Conservation (phyloP, 2,113 vertebrate genomes). For the Acrocephalus kingi region DNA sequence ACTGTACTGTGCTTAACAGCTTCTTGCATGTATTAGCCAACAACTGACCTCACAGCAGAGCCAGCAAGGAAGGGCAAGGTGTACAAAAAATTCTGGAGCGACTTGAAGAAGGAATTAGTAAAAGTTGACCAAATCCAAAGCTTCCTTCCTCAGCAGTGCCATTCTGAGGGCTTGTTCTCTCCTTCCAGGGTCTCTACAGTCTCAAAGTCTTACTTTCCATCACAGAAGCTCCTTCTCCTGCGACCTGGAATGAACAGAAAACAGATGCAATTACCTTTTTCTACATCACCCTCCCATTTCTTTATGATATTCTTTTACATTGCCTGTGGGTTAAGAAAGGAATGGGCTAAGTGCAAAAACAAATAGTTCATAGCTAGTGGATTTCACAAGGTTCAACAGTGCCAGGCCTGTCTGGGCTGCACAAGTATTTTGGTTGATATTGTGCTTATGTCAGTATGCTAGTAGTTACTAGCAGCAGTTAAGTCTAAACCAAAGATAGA, state of each 20-base stretch:
- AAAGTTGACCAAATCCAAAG: neutral
- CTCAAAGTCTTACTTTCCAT: neutral
- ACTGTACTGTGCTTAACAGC: neutral
- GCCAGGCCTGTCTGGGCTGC: neutral
- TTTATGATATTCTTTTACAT: neutral
- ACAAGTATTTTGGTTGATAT: neutral
- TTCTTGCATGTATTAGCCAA: neutral
- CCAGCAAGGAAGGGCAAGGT: neutral
- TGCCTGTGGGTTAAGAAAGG: neutral
- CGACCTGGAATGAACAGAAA: neutral
- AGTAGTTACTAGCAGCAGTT: neutral
- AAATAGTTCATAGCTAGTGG: neutral
- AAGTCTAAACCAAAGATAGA: neutral
- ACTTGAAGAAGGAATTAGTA: neutral
- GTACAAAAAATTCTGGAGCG: neutral
- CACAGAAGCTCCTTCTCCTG: neutral
- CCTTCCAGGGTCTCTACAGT: neutral
- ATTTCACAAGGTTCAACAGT: neutral
- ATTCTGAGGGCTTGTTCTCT: neutral
- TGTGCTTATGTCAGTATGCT: neutral
- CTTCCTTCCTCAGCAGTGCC: neutral
- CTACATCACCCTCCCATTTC: neutral
- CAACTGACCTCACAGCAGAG: neutral
- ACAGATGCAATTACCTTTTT: neutral
- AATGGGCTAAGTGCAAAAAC: neutral